A percentile compares a stretch with the other conserved stretches of the same genome.
These are phyloP conservation scores for Maccullochella peelii DNA, from an alignment of 2,113 vertebrate genomes.

Conservation along the genomic window DNA sequence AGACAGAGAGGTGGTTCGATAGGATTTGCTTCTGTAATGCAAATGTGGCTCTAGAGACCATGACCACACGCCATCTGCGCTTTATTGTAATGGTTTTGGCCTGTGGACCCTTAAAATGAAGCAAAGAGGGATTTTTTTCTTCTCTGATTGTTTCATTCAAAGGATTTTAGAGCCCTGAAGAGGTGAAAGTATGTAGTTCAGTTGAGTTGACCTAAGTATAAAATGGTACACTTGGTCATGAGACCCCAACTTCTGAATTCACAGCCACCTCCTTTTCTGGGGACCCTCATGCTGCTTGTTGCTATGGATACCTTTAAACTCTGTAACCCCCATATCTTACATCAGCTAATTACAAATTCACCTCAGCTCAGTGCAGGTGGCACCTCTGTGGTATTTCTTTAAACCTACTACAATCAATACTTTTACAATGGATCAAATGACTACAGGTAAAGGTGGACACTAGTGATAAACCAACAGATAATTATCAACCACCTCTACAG, in stretches of 20 bases:
- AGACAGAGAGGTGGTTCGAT: background rate
- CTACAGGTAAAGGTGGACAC: background rate
- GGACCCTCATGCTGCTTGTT: background rate
- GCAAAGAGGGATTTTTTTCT: background rate
- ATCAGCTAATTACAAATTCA: background rate
- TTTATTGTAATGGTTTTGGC: background rate
- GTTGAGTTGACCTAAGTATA: background rate
- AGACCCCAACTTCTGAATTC: background rate
- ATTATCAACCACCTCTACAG: background rate
- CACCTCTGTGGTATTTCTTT: background rate
- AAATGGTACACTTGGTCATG: background rate
- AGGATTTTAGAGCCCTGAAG: background rate
- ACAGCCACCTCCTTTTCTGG: background rate
- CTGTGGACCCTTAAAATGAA: background rate
- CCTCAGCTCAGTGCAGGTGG: background rate
- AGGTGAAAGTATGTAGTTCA: background rate
- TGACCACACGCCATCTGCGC: background rate
- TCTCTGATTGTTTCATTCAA: background rate
- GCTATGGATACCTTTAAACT: background rate
- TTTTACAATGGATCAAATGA: background rate
- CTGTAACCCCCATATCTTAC: background rate
- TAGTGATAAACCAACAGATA: background rate
- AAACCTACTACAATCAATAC: background rate
- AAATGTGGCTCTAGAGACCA: background rate
- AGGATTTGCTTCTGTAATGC: background rate